phyloP scores from a whole-genome alignment of 2,888 invertebrate species.

The Machimus rusticus region DNA sequence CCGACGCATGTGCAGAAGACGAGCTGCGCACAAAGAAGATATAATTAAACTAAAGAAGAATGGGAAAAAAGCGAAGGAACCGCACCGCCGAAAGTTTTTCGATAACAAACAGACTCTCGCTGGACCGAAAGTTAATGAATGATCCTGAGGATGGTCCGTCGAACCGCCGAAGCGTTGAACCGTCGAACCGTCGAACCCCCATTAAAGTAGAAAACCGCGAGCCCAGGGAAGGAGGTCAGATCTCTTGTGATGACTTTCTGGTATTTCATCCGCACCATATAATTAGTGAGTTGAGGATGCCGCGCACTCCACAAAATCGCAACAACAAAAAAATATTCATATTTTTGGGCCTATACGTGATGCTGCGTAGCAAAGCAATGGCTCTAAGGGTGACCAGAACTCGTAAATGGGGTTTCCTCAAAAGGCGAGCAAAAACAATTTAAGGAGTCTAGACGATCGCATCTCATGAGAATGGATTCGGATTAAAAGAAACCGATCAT shows the following conservation, averaged over 20 bases:
- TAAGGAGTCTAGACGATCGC: constrained; percentile 35
- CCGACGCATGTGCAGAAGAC: background rate
- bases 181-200: background rate
- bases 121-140: constrained; percentile 35
- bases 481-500: background rate
- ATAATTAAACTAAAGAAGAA: constrained; percentile 32
- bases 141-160: constrained; percentile 32
- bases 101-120: constrained; percentile 16
- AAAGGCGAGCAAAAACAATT: background rate
- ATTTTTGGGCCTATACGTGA: constrained; percentile 20
- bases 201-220: constrained; percentile 24
- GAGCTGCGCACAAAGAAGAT: constrained; percentile 9
- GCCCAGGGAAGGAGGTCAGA: constrained; percentile 24
- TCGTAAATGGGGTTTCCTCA: constrained; percentile 34
- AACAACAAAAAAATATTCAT: constrained; percentile 26
- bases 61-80: constrained; percentile 15
- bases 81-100: background rate
- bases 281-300: constrained; percentile 42
- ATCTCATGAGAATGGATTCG: constrained; percentile 27
- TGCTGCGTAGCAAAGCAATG: constrained; percentile 7
- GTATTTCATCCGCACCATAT: constrained; percentile 42
- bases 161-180: constrained; percentile 26
- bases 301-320: constrained; percentile 37
- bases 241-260: constrained; percentile 36
- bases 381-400: constrained; percentile 11